Percentiles rank a stretch among this genome's conserved stretches.
Evolutionary conservation across 1,140 invertebrate species (phyloP).

Genomic region (Belonocnema kinseyi): DNA sequence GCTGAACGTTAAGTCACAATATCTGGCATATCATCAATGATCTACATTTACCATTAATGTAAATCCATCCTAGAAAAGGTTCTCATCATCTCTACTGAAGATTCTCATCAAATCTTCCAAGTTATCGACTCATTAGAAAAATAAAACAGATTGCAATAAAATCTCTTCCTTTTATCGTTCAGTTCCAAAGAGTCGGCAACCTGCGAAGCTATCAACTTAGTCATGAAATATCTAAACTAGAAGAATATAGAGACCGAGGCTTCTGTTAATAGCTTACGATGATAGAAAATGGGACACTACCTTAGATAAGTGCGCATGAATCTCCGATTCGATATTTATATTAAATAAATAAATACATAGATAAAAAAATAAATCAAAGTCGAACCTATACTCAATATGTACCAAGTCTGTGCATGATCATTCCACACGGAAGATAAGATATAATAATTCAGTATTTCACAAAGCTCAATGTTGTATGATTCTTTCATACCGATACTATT

Average conservation of each 20-base stretch:
- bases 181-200: neutral
- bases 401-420: slow-evolving; percentile 43
- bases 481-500: slow-evolving; percentile 35
- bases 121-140: neutral
- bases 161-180: neutral
- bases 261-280: slow-evolving; percentile 25
- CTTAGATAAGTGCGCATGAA: neutral
- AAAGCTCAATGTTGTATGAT: slow-evolving; percentile 37
- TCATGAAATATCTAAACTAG: slow-evolving; percentile 8
- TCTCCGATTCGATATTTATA: slow-evolving; percentile 21
- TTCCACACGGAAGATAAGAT: slow-evolving; percentile 39
- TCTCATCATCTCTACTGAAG: neutral
- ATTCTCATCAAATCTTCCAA: slow-evolving; percentile 1
- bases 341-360: neutral
- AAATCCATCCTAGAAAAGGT: neutral
- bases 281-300: neutral
- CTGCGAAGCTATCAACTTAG: slow-evolving; percentile 16
- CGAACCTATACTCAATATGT: slow-evolving; percentile 36
- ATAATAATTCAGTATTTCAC: slow-evolving; percentile 46
- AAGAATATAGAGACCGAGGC: slow-evolving; percentile 12
- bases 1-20: slow-evolving; percentile 12
- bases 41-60: neutral
- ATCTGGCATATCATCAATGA: neutral
- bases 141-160: too few relatives aligned
- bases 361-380: neutral